Evolutionary conservation across 2,888 invertebrate genomes (phyloP).

Genomic region (Bedellia somnulentella): DNA sequence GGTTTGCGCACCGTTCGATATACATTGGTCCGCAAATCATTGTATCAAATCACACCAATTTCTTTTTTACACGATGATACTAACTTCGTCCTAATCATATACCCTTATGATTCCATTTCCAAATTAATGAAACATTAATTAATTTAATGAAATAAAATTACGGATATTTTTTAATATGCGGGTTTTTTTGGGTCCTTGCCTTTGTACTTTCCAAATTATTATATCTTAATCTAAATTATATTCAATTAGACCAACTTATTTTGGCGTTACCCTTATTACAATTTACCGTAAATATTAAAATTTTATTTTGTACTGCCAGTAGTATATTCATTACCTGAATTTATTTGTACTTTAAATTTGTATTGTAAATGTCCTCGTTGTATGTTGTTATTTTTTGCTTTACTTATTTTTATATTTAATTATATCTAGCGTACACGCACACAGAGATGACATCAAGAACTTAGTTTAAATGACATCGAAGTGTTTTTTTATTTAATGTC

Average conservation of each 20-base stretch:
- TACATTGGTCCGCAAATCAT: no score
- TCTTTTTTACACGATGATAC: not conserved
- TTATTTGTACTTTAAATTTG: slow-evolving; percentile 58
- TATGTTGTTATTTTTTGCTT: slow-evolving; percentile 19
- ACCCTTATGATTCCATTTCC: slow-evolving; percentile 3
- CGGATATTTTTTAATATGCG: not conserved
- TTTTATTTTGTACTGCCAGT: slow-evolving; percentile 56
- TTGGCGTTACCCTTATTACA: slow-evolving; percentile 54
- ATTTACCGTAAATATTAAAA: slow-evolving; percentile 26
- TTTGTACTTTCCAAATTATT: slow-evolving; percentile 34
- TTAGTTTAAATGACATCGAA: slow-evolving; percentile 33
- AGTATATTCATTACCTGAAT: slow-evolving; percentile 44
- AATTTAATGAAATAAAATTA: not conserved
- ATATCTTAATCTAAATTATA: slow-evolving; percentile 42
- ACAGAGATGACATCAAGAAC: slow-evolving; percentile 44
- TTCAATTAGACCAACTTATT: slow-evolving; percentile 41
- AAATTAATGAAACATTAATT: not conserved
- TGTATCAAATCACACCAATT: no score
- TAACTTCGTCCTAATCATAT: not conserved
- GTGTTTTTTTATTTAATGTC: no score
- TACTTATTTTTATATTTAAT: slow-evolving; percentile 18
- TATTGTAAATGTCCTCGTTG: slow-evolving; percentile 43
- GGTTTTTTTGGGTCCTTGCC: slow-evolving; percentile 5
- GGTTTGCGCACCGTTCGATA: no score
- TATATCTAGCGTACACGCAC: slow-evolving; percentile 25